Evolutionary conservation across 1,140 invertebrate genomes (phyloP).

Genomic region (Thaumatotibia leucotreta): DNA sequence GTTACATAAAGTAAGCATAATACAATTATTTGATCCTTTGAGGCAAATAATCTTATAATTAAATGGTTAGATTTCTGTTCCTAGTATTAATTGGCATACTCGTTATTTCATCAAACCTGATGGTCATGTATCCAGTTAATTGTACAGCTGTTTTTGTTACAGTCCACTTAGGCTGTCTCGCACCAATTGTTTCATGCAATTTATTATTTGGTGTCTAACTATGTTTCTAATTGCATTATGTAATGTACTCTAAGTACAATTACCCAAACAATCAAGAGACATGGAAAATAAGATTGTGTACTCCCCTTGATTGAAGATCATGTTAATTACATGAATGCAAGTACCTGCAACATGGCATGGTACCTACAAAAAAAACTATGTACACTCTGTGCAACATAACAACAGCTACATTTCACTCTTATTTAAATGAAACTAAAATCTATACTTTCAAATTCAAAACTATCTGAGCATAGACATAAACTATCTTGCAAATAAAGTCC

Average conservation of each 20-base stretch:
- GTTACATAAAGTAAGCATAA: no score
- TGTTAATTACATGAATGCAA: background rate
- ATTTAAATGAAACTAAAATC: no score
- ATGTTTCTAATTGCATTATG: background rate
- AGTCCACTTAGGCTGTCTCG: conserved; percentile 2
- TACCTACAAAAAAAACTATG: background rate
- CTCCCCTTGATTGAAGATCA: background rate
- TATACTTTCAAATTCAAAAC: no score
- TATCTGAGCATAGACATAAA: no score
- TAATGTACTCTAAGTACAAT: background rate
- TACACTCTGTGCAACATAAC: no score
- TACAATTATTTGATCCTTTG: background rate
- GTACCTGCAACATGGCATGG: background rate
- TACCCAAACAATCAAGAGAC: background rate
- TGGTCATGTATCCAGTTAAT: background rate
- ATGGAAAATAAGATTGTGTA: background rate
- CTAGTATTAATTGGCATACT: background rate
- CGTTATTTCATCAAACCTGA: background rate
- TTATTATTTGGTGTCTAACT: background rate
- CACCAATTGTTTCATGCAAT: conserved; percentile 9
- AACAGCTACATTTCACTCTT: no score
- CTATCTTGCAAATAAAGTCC: no score
- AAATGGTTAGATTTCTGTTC: background rate
- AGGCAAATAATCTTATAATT: background rate
- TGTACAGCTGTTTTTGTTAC: background rate